A percentile compares a stretch with the other conserved stretches of the same genome.
phyloP scores from a whole-genome alignment of 92 coral and sea anemone genomes.

The Bergia puertoricense region DNA sequence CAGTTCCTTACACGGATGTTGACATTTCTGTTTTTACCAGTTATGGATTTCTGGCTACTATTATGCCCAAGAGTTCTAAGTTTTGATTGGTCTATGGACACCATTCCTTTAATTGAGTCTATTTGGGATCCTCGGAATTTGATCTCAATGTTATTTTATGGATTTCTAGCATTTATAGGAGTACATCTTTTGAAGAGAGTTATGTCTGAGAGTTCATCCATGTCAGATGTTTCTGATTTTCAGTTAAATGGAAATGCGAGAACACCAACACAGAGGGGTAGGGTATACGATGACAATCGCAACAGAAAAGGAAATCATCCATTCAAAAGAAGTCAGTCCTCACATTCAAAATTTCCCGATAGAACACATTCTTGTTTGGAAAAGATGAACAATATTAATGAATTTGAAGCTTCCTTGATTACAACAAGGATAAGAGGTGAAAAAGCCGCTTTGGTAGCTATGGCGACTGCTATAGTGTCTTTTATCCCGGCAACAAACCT shows the following conservation, averaged over 20 bases:
- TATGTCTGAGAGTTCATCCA: background rate
- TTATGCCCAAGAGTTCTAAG: conserved; percentile 88
- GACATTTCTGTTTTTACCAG: conserved; percentile 85
- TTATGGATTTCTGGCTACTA: conserved; percentile 87
- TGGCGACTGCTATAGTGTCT: conserved; percentile 76
- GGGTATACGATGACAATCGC: conserved; percentile 15
- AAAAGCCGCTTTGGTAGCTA: conserved; percentile 56
- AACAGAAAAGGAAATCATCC: conserved; percentile 3
- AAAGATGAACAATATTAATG: background rate
- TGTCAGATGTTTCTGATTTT: background rate
- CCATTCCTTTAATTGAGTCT: conserved; percentile 81
- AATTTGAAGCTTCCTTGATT: background rate
- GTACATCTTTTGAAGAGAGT: conserved; percentile 54
- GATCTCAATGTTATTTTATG: conserved; percentile 68
- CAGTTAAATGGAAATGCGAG: background rate
- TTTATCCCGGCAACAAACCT: conserved; percentile 89
- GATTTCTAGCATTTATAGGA: conserved; percentile 50
- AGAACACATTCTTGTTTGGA: background rate
- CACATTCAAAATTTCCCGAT: background rate
- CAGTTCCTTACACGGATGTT: conserved; percentile 72
- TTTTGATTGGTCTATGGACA: conserved; percentile 98
- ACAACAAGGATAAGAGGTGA: conserved; percentile 1
- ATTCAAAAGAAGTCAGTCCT: background rate
- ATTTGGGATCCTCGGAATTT: conserved; percentile 72
- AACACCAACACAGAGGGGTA: background rate